Evolutionary conservation across 2,888 invertebrate genomes (phyloP), one percentile per base, ranked within the genome.

Genomic region (Microctonus brassicae): DNA sequence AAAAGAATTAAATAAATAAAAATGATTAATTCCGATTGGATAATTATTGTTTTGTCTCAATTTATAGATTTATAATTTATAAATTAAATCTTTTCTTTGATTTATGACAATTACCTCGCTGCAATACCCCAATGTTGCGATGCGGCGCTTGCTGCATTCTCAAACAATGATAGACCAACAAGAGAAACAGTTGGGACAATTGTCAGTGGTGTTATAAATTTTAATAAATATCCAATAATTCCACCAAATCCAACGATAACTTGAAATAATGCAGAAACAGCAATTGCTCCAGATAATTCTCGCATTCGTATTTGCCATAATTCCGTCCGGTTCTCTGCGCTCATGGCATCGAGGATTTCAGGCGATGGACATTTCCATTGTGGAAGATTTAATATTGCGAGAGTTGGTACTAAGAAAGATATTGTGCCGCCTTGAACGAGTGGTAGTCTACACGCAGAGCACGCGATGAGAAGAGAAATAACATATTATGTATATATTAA

Each of bases 41-140:
- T 60, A n/a, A 7, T n/a, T n/a, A n/a, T n/a, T n/a, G n/a, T n/a
- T n/a, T n/a, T n/a, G n/a, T n/a, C n/a, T n/a, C n/a, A n/a, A n/a
- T n/a, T n/a, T n/a, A n/a, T n/a, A n/a, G 20, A 36, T 36, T 34
- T 3, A 24, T 60, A n/a, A 17, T 17, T 61, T 10, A 36, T 58
- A n/a, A n/a, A 58, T 29, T 13, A 22, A 61, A 24, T 34, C 1
- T 20, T 26, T 55, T 58, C 9, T n/a, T n/a, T n/a, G n/a, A n/a
- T n/a, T n/a, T n/a, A n/a, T 17, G n/a, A 17, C 33, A 39, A 85
- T 90, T 86, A 95, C 96, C 94, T 91, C 17, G 91, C 90, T 0
- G 95, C 92, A 69, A 96, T 92, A 13, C 94, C 94, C 96, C 96
- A 96, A 78, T 96, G 94, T 81, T 92, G 92, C 0, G 94, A 91